Base-by-base conservation (phyloP, 1,140 invertebrate genomes). In the Psilanteris sp. region DNA sequence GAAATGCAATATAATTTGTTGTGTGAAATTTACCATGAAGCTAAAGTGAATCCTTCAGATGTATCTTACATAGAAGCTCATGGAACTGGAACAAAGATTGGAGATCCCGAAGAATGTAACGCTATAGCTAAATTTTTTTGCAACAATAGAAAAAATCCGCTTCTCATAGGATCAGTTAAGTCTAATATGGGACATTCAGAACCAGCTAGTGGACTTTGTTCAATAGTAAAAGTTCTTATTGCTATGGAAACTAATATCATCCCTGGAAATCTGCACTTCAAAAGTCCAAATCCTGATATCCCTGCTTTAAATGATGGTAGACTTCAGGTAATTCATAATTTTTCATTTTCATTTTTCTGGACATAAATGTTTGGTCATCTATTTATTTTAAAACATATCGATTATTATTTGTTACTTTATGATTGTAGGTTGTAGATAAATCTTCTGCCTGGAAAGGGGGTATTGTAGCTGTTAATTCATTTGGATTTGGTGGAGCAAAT, bases 171-270 rank as follows among this genome's bases (percentile, higher is more conserved):
- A 1, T 98, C 97, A 0, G 94, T 98, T 0, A 99, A 99, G 84
- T 97, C 96, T 1, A 99, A 99, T 87, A 98, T 99, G 96, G 98
- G 98, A 0, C 98, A 99, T 81, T 93, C 97, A 2, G 97, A 99
- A 86, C 94, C 97, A 2, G 96, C 96, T 0, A 98, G 97, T 71
- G 96, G 96, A 24, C 83, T 98, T 0, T 96, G 96, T 82, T 94
- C 96, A 0, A 89, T 98, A 36, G 95, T 94, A 1, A 98, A 99
- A 85, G 90, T 96, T n/a, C 77, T 98, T 2, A 92, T 98, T 43
- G 94, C 96, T 2, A 97, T 98, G 94, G 95, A 98, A 87, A 81
- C 90, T 15, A 93, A 94, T 18, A 85, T 93, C 1, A 95, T 99
- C 66, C 97, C 97, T 1, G 91, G 90, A 8, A 99, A 99, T 89